Base-by-base conservation (phyloP, 2,888 invertebrate genomes). In the Tipula confusa region DNA sequence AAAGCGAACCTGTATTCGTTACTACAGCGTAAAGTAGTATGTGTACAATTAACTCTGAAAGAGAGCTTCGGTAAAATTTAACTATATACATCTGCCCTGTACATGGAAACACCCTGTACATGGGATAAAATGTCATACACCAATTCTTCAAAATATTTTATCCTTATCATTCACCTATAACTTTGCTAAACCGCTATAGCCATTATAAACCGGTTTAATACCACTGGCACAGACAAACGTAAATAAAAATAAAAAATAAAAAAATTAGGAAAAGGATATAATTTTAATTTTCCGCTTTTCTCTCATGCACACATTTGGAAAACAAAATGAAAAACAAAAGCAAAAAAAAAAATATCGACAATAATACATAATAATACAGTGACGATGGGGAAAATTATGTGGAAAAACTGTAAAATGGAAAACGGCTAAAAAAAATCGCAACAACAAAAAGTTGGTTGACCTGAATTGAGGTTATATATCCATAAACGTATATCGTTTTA, bases 371-470 rank as follows among this genome's bases (percentile, higher is more conserved):
- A 11, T 33, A 24, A 43, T 36, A 43, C 43, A 15, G 15, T 43
- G 64, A 24, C 24, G 64, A 64, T 64, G 64, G 64, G 64, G 64
- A 24, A 24, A 43, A 64, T n/a, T 7, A 43, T 64, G 64, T 64
- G 11, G 64, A 24, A 64, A 64, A 64, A 64, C 64, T 64, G 2
- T 43, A 43, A 43, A 43, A 43, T 43, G 15, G 15, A 15, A 43
- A 43, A 43, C 15, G 43, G 15, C n/a, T 15, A 43, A 43, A 24
- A 24, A 24, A 64, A 64, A 64, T 64, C 24, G 24, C 24, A 64
- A 18, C 64, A 64, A 64, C 64, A 64, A 64, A 64, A 24, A 64
- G 64, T 64, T 64, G 64, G 64, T 64, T 64, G 64, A 64, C 64
- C 64, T 64, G 64, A 64, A 64, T 64, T 24, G 64, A 64, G 64